Evolutionary conservation across 2,888 invertebrate species (phyloP).

Genomic region (Oeneis ivallda): DNA sequence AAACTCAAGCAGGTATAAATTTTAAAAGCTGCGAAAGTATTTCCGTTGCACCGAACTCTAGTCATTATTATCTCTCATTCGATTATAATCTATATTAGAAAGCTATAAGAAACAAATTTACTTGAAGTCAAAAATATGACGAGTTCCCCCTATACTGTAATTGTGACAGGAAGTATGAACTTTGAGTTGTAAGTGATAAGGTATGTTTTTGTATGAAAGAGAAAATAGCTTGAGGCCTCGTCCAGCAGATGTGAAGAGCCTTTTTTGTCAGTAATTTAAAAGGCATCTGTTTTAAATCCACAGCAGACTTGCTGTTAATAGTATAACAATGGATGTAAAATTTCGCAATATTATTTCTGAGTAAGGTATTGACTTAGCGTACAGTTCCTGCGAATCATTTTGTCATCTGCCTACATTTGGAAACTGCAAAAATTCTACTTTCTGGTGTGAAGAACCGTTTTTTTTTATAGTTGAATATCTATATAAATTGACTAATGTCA

Average conservation of each 20-base stretch:
- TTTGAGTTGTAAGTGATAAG: conserved; percentile 14
- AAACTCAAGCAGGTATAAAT: conserved; percentile 35
- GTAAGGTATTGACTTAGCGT: too few relatives aligned
- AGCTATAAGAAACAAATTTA: conserved; percentile 19
- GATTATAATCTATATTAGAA: conserved; percentile 15
- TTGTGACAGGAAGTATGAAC: conserved; percentile 26
- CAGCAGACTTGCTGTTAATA: conserved; percentile 25
- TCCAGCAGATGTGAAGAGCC: conserved; percentile 45
- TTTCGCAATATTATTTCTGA: conserved; percentile 2
- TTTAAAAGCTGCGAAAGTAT: conserved; percentile 40
- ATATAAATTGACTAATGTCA: too few relatives aligned
- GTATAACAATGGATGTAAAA: conserved; percentile 17
- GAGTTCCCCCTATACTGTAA: conserved; percentile 18
- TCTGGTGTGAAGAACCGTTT: too few relatives aligned
- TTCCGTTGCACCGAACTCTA: conserved; percentile 36
- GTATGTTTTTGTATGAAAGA: conserved; percentile 31
- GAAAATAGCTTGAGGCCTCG: conserved; percentile 27
- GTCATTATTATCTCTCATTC: conserved; percentile 26
- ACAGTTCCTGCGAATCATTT: too few relatives aligned
- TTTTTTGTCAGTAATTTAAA: conserved; percentile 44
- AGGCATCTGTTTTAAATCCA: conserved; percentile 43
- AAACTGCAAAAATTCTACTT: too few relatives aligned
- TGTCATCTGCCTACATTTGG: too few relatives aligned
- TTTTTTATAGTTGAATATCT: too few relatives aligned
- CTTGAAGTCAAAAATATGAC: conserved; percentile 18